A percentile compares a stretch with the other conserved stretches of the same genome.
These are phyloP conservation scores for Lumbricus terrestris DNA, from an alignment of 2,888 invertebrate species.

Conservation along the genomic window DNA sequence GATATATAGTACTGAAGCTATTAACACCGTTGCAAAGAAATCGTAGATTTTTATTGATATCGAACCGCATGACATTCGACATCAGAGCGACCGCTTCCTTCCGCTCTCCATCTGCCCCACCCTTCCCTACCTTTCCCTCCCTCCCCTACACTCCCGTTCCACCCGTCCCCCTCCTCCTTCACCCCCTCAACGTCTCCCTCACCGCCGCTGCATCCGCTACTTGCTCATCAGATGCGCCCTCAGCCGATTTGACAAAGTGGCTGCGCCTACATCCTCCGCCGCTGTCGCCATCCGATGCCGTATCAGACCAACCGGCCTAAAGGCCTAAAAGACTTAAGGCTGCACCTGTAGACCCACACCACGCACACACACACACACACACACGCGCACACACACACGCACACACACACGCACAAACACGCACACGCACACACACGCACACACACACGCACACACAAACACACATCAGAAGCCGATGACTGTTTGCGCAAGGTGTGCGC, in stretches of 20 bases:
- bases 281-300: neutral
- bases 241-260: slow-evolving; percentile 3
- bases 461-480: neutral
- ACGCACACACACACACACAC: too few species aligned
- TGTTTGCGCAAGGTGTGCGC: slow-evolving; percentile 3
- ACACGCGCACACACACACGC: too few species aligned
- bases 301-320: neutral
- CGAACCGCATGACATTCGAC: neutral
- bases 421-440: too few species aligned
- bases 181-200: neutral
- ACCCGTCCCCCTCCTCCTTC: too few species aligned
- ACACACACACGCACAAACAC: too few species aligned
- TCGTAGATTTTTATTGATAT: neutral
- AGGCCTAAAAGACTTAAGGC: neutral
- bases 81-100: neutral
- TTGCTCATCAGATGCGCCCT: neutral
- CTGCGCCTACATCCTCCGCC: too few species aligned
- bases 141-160: neutral
- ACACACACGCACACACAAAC: too few species aligned
- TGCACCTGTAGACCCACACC: neutral
- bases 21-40: neutral
- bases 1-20: neutral
- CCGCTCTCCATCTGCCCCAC: neutral
- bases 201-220: neutral
- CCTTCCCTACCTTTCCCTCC: too few species aligned